Conservation (phyloP, 2,113 vertebrate genomes). For the Etia nguti region DNA sequence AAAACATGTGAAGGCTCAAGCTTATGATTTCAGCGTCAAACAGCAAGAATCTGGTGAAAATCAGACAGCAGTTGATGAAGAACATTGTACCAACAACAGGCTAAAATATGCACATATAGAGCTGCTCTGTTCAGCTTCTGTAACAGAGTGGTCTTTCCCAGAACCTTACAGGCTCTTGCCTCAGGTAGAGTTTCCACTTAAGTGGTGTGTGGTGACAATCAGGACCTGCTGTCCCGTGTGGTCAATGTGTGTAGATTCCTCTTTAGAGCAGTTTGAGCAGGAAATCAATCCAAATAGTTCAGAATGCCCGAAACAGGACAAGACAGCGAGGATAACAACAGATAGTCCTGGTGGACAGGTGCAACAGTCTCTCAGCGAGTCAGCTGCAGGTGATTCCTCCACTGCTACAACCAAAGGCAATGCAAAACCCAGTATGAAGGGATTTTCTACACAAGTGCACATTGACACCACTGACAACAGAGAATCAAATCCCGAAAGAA, state of each 20-base stretch:
- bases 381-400: neutral
- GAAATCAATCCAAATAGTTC: neutral
- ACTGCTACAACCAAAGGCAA: neutral
- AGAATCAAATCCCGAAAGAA: neutral
- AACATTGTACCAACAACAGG: neutral
- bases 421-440: neutral
- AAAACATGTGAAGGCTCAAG: neutral
- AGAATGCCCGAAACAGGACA: neutral
- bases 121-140: neutral
- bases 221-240: slow-evolving; percentile 15
- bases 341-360: neutral
- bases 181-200: slow-evolving; percentile 8
- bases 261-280: neutral
- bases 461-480: neutral
- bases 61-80: neutral
- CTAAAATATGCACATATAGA: slow-evolving; percentile 20
- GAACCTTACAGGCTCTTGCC: neutral
- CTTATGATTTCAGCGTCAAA: neutral
- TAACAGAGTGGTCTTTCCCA: slow-evolving; percentile 9
- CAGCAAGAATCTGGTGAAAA: neutral
- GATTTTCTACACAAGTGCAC: neutral
- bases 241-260: slow-evolving; percentile 6
- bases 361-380: neutral
- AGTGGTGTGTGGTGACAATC: slow-evolving; percentile 15
- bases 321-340: neutral